phyloP scores from a whole-genome alignment of 2,888 invertebrate species.

The Drosophila kambysellisi region DNA sequence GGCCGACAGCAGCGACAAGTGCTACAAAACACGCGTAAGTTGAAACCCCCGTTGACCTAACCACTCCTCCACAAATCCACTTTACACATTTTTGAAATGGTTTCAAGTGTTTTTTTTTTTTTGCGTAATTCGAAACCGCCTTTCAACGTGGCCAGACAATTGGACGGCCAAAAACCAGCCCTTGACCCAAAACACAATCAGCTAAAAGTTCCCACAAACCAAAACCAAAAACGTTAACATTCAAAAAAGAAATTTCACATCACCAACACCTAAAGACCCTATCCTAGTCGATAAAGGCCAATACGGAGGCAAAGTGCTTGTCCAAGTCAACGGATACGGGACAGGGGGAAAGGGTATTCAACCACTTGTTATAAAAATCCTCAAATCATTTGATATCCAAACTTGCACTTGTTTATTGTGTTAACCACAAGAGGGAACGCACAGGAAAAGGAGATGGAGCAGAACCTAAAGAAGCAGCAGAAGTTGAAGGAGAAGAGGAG shows the following conservation, averaged over 20 bases:
- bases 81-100: constrained; percentile 1
- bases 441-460: not conserved
- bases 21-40: constrained; percentile 80
- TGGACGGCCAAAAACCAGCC: constrained; percentile 51
- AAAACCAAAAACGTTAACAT: not conserved
- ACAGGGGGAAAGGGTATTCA: constrained; percentile 14
- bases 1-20: constrained; percentile 74
- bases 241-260: not conserved
- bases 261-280: constrained; percentile 2
- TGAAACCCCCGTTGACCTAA: not conserved
- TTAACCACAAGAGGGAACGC: constrained; percentile 29
- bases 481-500: not conserved
- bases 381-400: constrained; percentile 39
- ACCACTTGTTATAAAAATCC: constrained; percentile 37
- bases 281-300: not conserved
- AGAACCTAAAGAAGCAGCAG: not conserved
- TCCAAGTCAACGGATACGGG: not conserved
- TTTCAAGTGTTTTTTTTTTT: constrained; percentile 41
- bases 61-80: not conserved
- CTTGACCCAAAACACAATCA: constrained; percentile 16
- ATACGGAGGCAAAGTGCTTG: constrained; percentile 3
- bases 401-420: constrained; percentile 4
- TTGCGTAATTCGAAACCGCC: constrained; percentile 53
- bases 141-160: constrained; percentile 56
- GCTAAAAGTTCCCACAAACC: constrained; percentile 19